These are phyloP conservation scores for Caenorhabditis brenneri DNA, from an alignment of 1,140 invertebrate species.

Conservation along the genomic window DNA sequence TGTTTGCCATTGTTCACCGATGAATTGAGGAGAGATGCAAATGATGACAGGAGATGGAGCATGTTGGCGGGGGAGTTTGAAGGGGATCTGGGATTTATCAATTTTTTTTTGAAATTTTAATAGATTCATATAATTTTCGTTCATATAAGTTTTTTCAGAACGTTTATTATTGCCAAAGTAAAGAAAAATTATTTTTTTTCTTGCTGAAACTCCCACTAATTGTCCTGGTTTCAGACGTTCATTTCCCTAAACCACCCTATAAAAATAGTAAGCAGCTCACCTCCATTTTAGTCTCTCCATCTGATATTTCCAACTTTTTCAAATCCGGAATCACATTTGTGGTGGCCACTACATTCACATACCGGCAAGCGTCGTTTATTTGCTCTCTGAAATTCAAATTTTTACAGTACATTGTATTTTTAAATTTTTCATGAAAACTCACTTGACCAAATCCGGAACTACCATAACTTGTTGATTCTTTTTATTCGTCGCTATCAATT, in stretches of 20 bases:
- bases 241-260: too few relatives aligned
- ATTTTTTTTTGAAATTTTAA: too few relatives aligned
- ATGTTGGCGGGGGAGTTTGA: not conserved
- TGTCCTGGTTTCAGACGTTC: too few relatives aligned
- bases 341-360: not conserved
- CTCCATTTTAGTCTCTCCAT: not conserved
- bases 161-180: too few relatives aligned
- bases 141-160: too few relatives aligned
- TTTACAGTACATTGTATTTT: too few relatives aligned
- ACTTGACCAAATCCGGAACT: not conserved
- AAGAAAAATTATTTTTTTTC: too few relatives aligned
- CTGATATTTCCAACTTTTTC: not conserved
- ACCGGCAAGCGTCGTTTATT: not conserved
- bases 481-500: not conserved
- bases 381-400: not conserved
- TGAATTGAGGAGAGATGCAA: conserved; percentile 41
- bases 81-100: not conserved
- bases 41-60: not conserved
- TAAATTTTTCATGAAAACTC: too few relatives aligned
- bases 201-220: too few relatives aligned
- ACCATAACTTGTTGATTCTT: not conserved
- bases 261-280: too few relatives aligned
- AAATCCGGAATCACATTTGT: not conserved
- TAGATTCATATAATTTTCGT: too few relatives aligned
- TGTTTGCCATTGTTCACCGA: conserved; percentile 43